Percentiles rank a stretch among this genome's conserved stretches.
phyloP scores from a whole-genome alignment of 1,140 invertebrate genomes.

The Ceratosolen solmsi region DNA sequence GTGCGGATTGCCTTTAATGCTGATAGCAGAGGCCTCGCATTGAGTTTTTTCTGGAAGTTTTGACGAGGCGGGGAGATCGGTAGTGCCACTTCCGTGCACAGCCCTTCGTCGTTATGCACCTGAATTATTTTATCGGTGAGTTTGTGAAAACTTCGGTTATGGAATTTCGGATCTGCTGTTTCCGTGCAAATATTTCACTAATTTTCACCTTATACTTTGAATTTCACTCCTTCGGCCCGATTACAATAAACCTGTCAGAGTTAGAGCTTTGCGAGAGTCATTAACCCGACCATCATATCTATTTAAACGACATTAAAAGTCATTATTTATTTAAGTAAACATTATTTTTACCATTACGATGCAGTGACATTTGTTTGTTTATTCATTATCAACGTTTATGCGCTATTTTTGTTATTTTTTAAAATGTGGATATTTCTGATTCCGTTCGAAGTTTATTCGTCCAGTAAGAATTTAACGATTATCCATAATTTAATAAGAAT shows the following conservation, averaged over 20 bases:
- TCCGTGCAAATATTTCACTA: background rate
- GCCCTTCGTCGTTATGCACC: slow-evolving; percentile 25
- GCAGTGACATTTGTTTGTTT: slow-evolving; percentile 7
- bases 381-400: background rate
- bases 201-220: background rate
- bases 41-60: slow-evolving; percentile 15
- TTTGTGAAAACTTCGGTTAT: background rate
- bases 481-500: background rate
- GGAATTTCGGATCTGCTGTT: background rate
- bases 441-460: background rate
- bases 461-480: background rate
- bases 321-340: background rate
- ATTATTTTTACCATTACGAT: background rate
- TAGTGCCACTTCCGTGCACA: background rate
- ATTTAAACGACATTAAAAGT: background rate
- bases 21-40: background rate
- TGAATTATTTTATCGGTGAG: slow-evolving; percentile 26
- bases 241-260: background rate
- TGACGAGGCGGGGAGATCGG: background rate
- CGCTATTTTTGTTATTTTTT: background rate
- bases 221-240: slow-evolving; percentile 7
- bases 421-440: background rate
- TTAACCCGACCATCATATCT: background rate
- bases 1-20: background rate
- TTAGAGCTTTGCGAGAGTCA: background rate